These are phyloP conservation scores for Speoplatyrhinus poulsoni DNA, from an alignment of 2,113 vertebrate species.

Conservation along the genomic window DNA sequence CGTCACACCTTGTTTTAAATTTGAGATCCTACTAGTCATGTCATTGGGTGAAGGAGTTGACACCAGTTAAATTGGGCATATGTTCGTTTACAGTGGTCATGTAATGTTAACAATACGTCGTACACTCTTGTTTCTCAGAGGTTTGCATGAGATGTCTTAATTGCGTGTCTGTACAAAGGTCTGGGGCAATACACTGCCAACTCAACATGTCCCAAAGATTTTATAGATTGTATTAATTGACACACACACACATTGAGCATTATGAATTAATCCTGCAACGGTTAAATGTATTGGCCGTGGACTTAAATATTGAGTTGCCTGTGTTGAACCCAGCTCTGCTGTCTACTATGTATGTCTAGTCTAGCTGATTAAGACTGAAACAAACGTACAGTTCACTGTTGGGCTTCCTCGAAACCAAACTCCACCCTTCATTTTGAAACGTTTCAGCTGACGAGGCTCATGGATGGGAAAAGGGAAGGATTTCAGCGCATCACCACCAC, in stretches of 20 bases:
- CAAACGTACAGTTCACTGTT: constrained; percentile 76
- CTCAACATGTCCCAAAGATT: not conserved
- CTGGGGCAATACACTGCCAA: constrained; percentile 44
- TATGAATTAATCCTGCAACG: not conserved
- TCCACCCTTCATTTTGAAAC: constrained; percentile 99
- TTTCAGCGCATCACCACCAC: constrained; percentile 76
- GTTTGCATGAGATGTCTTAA: constrained; percentile 63
- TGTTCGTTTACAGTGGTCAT: not conserved
- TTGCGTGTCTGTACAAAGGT: constrained; percentile 45
- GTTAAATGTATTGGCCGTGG: not conserved
- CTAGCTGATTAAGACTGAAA: constrained; percentile 49
- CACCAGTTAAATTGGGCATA: not conserved
- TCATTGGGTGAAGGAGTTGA: not conserved
- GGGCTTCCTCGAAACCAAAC: constrained; percentile 92
- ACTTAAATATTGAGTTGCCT: constrained; percentile 11
- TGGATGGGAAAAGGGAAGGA: constrained; percentile 75
- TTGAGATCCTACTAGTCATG: not conserved
- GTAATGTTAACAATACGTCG: not conserved
- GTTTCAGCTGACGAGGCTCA: constrained; percentile 97
- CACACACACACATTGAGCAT: not conserved
- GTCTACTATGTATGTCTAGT: constrained; percentile 53
- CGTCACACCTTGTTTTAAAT: not conserved
- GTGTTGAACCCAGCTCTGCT: constrained; percentile 59
- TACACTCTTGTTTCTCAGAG: constrained; percentile 11
- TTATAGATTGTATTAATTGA: not conserved